Percentiles rank a stretch among this genome's conserved stretches.
Evolutionary conservation across 2,797 vertebrate species (phyloP).

Genomic region (Anolis apletophallus): DNA sequence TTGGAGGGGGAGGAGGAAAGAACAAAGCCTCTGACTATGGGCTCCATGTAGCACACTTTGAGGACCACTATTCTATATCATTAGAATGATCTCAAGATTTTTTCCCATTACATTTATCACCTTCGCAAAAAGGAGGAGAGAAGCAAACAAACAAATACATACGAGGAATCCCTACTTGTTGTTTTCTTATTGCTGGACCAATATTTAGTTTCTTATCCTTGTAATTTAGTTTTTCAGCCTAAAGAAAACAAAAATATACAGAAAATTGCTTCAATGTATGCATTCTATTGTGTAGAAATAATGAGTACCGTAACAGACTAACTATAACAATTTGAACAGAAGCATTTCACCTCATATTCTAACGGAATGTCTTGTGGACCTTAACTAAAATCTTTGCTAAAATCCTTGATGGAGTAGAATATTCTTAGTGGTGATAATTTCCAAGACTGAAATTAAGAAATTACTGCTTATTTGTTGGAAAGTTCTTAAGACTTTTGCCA

Average conservation of each 20-base stretch:
- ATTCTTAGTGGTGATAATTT: not conserved
- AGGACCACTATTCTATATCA: too few relatives aligned
- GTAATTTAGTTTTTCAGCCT: constrained; percentile 81
- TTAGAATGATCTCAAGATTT: not conserved
- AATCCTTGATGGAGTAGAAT: not conserved
- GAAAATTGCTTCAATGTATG: not conserved
- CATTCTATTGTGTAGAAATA: not conserved
- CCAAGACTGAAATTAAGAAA: not conserved
- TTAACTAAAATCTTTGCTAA: too few relatives aligned
- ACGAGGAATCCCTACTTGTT: constrained; percentile 78
- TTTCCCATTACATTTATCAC: not conserved
- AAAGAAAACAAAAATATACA: constrained; percentile 49
- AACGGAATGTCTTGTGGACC: not conserved
- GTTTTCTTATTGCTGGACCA: constrained; percentile 86
- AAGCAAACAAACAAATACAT: constrained; percentile 73
- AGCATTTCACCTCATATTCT: not conserved
- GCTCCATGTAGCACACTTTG: too few relatives aligned
- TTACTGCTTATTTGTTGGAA: not conserved
- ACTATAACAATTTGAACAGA: not conserved
- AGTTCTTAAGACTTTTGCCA: not conserved
- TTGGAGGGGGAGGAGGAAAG: too few relatives aligned
- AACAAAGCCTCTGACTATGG: too few relatives aligned
- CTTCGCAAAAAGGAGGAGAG: not conserved
- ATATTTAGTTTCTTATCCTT: constrained; percentile 86
- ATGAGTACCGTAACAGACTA: not conserved